Conservation (phyloP, 2,113 vertebrate genomes). For the Sphaerodactylus townsendi region DNA sequence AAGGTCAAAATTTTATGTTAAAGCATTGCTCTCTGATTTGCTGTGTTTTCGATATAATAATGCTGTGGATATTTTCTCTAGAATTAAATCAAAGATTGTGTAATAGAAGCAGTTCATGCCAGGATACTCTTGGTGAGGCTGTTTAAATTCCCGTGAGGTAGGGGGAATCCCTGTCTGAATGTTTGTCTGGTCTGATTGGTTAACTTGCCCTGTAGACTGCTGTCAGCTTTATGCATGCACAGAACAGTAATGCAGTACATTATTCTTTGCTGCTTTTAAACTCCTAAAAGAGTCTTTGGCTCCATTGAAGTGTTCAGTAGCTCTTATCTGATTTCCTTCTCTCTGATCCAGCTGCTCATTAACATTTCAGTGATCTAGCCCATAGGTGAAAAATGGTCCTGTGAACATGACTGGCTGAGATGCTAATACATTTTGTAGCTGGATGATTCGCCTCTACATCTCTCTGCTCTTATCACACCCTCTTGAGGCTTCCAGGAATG, state of each 20-base stretch:
- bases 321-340: neutral
- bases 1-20: conserved; percentile 57
- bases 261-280: conserved; percentile 18
- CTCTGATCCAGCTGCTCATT: conserved; percentile 25
- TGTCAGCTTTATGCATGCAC: conserved; percentile 16
- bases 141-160: neutral
- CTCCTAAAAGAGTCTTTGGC: neutral
- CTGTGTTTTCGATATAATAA: conserved; percentile 35
- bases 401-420: conserved; percentile 40
- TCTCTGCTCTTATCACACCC: conserved; percentile 26
- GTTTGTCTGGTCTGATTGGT: neutral
- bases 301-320: neutral
- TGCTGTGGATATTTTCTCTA: conserved; percentile 36
- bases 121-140: conserved; percentile 5
- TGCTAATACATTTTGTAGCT: conserved; percentile 31
- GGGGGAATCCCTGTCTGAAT: conserved; percentile 31
- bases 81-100: neutral
- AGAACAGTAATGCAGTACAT: neutral
- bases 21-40: conserved; percentile 4
- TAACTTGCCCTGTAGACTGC: neutral
- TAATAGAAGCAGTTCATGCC: conserved; percentile 20
- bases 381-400: conserved; percentile 27
- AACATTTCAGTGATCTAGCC: conserved; percentile 23
- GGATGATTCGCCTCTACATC: conserved; percentile 36
- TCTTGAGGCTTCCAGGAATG: conserved; percentile 20